Evolutionary conservation across 2,113 vertebrate species (phyloP).

Genomic region (Python bivittatus): DNA sequence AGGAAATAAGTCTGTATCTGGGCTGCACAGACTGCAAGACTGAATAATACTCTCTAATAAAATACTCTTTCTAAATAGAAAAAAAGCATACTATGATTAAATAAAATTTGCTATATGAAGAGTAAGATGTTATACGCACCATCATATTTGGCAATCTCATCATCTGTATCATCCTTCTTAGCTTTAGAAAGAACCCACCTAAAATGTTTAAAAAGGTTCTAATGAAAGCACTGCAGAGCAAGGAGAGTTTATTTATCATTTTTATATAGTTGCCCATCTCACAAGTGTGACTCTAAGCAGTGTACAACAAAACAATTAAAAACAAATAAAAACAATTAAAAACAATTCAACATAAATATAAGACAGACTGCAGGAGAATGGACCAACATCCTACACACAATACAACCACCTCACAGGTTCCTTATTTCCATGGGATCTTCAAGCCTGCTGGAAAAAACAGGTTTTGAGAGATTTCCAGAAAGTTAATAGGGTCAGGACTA

Average conservation of each 20-base stretch:
- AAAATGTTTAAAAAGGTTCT: conserved; percentile 45
- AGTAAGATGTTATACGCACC: conserved; percentile 75
- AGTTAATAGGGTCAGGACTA: too few relatives aligned
- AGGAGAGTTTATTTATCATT: background rate
- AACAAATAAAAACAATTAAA: background rate
- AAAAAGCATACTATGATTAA: background rate
- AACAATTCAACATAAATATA: background rate
- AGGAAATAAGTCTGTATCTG: background rate
- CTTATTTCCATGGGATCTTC: background rate
- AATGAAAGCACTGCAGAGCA: conserved; percentile 21
- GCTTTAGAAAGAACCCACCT: conserved; percentile 94
- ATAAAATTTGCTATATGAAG: background rate
- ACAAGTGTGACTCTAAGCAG: background rate
- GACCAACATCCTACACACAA: background rate
- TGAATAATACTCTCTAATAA: background rate
- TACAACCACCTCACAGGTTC: background rate
- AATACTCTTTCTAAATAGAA: background rate
- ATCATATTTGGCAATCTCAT: conserved; percentile 97
- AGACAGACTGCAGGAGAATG: background rate
- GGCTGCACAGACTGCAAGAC: background rate
- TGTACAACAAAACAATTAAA: background rate
- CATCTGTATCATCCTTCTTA: conserved; percentile 95
- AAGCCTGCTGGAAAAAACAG: background rate
- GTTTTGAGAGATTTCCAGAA: background rate
- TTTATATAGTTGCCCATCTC: background rate